Evolutionary conservation across 2,888 invertebrate species (phyloP), one percentile per base, ranked within the genome.

Genomic region (Dioctria rufipes): DNA sequence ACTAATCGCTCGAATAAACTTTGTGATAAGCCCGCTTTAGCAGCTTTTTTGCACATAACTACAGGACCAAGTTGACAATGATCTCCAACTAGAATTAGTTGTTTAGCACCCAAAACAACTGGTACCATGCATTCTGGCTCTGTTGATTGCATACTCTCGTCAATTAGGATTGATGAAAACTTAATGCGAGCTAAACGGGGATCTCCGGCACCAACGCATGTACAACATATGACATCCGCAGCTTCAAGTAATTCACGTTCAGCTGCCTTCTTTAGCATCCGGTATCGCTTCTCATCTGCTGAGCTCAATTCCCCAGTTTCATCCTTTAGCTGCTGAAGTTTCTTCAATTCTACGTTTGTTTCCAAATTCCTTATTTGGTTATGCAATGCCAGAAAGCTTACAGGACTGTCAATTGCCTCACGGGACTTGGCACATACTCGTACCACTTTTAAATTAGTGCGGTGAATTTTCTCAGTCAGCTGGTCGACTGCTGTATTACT

Each of bases 401-500:
- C 98, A 0, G 98, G 97, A 0, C 98, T 98, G 87, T 99, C 99
- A 86, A 99, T 97, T 0, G 98, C 98, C 88, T 99, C 99, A 46
- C 99, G 92, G 0, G 98, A 98, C 89, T 99, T 99, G 46, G 99
- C 99, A 89, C 98, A 99, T 8, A 99, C 92, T 0, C 99, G 92
- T 3, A 99, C 98, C 4, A 91, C 91, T 90, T 98, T 99, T 60
- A 99, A 91, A 69, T 98, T 99, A 5, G 99, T 99, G 84, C 95
- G 93, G 89, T 99, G 99, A 80, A 99, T 99, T 89, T 99, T 99
- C 89, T 99, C 99, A 0, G 99, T 99, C 25, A 99, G 91, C 86
- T 99, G 99, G 89, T 99, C 99, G 0, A 99, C 99, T 40, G 99
- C 99, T 1, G 99, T 99, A 89, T 99, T 99, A 82, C 98, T 98